Conservation (phyloP, 1,140 invertebrate genomes). For the Euborellia annulipes region DNA sequence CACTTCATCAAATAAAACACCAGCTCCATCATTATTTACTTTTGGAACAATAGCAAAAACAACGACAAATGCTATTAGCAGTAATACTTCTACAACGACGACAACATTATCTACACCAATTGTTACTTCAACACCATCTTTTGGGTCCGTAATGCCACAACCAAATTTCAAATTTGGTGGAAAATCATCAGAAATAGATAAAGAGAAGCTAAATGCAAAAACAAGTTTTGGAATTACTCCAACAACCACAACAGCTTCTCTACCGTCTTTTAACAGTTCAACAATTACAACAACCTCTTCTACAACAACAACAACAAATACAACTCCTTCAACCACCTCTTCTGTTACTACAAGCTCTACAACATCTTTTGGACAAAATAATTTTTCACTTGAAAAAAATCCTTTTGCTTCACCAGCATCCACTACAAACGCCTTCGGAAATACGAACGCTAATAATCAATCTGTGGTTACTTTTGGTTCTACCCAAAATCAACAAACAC, state of each 20-base stretch:
- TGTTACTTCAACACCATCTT: not conserved
- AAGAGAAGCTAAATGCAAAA: not conserved
- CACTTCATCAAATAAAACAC: too few species aligned
- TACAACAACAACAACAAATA: not conserved
- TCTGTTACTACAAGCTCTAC: not conserved
- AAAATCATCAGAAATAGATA: not conserved
- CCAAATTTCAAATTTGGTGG: not conserved
- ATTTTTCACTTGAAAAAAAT: not conserved
- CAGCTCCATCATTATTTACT: not conserved
- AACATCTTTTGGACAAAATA: not conserved
- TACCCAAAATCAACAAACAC: not conserved
- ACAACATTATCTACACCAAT: not conserved
- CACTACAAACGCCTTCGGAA: not conserved
- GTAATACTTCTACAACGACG: constrained; percentile 2
- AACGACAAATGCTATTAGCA: not conserved
- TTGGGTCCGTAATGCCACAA: not conserved
- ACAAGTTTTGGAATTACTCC: constrained; percentile 6
- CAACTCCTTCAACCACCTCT: not conserved
- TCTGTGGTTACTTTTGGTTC: not conserved
- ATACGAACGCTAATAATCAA: not conserved
- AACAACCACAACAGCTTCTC: constrained; percentile 2
- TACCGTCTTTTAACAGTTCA: constrained; percentile 6
- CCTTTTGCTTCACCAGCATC: constrained; percentile 1
- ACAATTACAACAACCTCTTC: constrained; percentile 11
- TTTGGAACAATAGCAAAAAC: constrained; percentile 4